Conservation (phyloP, 2,113 vertebrate genomes). For the Hydrochoerus hydrochaeris region DNA sequence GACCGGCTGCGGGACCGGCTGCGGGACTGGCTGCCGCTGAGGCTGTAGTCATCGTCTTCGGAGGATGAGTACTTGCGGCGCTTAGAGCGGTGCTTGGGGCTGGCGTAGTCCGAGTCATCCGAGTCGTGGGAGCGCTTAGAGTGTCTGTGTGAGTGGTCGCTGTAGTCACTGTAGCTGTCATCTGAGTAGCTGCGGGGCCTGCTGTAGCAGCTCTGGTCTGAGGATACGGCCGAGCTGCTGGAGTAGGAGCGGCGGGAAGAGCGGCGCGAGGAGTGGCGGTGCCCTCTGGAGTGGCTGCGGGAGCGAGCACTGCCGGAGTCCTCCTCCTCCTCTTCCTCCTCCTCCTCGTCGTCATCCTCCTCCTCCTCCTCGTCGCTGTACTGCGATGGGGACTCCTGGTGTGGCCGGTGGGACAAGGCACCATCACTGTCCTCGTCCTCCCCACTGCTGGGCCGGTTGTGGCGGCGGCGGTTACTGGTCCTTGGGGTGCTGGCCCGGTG, state of each 20-base stretch:
- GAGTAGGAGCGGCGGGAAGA: slow-evolving; percentile 93
- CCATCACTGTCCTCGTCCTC: slow-evolving; percentile 92
- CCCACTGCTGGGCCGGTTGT: slow-evolving; percentile 89
- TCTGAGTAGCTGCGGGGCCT: slow-evolving; percentile 92
- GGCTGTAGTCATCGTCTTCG: slow-evolving; percentile 91
- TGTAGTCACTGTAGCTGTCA: slow-evolving; percentile 97
- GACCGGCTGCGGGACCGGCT: slow-evolving; percentile 89
- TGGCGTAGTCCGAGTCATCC: slow-evolving; percentile 93
- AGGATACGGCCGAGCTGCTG: slow-evolving; percentile 94
- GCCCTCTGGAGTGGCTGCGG: slow-evolving; percentile 91
- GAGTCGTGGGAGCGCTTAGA: slow-evolving; percentile 93
- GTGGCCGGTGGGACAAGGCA: slow-evolving; percentile 86
- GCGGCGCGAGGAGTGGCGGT: slow-evolving; percentile 86
- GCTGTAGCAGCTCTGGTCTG: slow-evolving; percentile 92
- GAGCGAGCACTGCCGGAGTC: slow-evolving; percentile 92
- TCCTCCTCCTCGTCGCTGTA: slow-evolving; percentile 94
- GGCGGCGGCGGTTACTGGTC: slow-evolving; percentile 70
- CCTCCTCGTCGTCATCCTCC: slow-evolving; percentile 93
- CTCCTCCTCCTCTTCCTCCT: slow-evolving; percentile 94
- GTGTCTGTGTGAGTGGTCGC: slow-evolving; percentile 87
- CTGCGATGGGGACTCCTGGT: slow-evolving; percentile 90
- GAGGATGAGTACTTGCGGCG: slow-evolving; percentile 91
- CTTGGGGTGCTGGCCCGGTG: slow-evolving; percentile 81
- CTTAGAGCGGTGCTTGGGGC: slow-evolving; percentile 91
- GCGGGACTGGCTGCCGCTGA: slow-evolving; percentile 90